Evolutionary conservation across 2,888 invertebrate species (phyloP).

Genomic region (Drosophila falleni): DNA sequence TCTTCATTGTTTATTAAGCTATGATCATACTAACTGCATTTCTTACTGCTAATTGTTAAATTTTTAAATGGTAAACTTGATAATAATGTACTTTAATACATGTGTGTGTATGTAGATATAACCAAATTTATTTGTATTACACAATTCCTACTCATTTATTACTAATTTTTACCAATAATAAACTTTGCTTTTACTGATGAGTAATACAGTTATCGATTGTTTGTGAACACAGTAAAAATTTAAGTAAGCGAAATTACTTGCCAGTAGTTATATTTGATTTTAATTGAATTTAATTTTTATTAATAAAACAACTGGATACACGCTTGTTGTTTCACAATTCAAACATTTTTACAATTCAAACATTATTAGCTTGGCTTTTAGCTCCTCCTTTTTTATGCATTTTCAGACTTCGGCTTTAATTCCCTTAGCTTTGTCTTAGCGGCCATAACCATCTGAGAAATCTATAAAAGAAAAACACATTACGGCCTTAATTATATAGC

Average conservation of each 20-base stretch:
- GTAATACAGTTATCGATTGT: neutral
- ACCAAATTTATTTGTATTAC: neutral
- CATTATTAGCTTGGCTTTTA: too few species aligned
- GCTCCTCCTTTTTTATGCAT: too few species aligned
- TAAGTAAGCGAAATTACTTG: neutral
- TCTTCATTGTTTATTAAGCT: conserved; percentile 13
- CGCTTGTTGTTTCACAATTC: neutral
- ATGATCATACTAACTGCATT: neutral
- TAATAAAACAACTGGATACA: neutral
- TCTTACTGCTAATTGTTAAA: too few species aligned
- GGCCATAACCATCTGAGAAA: too few species aligned
- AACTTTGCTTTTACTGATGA: neutral
- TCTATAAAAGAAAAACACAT: too few species aligned
- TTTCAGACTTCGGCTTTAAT: too few species aligned
- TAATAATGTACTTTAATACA: neutral
- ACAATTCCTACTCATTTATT: neutral
- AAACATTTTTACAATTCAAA: too few species aligned
- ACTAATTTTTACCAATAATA: neutral
- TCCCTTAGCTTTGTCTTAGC: too few species aligned
- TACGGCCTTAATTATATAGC: too few species aligned
- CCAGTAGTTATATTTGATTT: neutral
- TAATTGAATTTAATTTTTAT: neutral
- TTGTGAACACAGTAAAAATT: neutral
- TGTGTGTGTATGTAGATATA: neutral
- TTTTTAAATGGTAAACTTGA: neutral